Evolutionary conservation across 2,797 vertebrate genomes (phyloP).

Genomic region (Heliangelus exortis): DNA sequence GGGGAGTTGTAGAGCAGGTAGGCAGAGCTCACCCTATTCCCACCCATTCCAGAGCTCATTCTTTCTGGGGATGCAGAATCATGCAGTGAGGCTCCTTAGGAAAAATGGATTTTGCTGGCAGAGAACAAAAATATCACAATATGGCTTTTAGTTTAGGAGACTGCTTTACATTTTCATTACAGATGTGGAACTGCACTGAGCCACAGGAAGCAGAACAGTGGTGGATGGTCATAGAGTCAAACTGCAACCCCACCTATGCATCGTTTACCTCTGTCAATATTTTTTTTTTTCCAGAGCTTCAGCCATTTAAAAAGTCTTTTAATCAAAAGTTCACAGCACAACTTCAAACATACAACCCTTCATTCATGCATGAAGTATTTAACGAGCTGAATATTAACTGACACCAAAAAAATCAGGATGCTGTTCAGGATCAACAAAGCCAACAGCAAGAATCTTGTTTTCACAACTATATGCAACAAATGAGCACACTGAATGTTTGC

Average conservation of each 20-base stretch:
- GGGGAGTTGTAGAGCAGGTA: neutral
- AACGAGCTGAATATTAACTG: neutral
- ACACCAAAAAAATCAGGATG: neutral
- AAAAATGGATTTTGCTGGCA: neutral
- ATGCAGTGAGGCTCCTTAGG: neutral
- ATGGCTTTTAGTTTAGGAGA: neutral
- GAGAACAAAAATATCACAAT: neutral
- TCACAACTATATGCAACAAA: neutral
- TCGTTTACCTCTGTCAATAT: neutral
- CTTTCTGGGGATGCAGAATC: neutral
- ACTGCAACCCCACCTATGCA: neutral
- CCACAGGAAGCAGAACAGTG: neutral
- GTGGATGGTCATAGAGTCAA: neutral
- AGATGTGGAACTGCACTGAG: neutral
- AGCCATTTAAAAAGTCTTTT: neutral
- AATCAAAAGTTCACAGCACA: neutral
- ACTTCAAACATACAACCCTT: neutral
- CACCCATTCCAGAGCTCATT: accelerated
- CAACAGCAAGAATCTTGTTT: neutral
- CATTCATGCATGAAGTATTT: neutral
- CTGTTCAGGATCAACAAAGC: neutral
- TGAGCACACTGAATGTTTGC: neutral
- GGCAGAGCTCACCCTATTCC: neutral
- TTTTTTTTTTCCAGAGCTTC: neutral
- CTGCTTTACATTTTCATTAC: neutral